Evolutionary conservation across 2,113 vertebrate genomes (phyloP).

Genomic region (Anser brachyrhynchus): DNA sequence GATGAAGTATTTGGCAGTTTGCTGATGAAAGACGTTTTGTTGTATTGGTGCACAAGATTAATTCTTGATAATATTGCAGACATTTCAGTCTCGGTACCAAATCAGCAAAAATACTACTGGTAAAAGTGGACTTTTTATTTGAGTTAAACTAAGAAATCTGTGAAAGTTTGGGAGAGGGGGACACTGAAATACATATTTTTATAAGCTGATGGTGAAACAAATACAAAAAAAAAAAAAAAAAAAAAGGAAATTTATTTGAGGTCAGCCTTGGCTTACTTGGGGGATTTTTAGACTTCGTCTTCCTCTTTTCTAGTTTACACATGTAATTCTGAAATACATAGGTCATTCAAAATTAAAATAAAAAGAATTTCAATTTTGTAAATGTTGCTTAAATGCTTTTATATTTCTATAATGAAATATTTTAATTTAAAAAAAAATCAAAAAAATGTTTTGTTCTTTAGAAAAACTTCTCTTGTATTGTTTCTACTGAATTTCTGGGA

Average conservation of each 20-base stretch:
- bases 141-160: not conserved
- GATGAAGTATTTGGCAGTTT: not conserved
- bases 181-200: not conserved
- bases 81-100: not conserved
- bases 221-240: not conserved
- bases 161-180: accelerated
- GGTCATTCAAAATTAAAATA: not conserved
- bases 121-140: not conserved
- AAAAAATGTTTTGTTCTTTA: not conserved
- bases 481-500: not conserved
- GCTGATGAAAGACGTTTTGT: not conserved
- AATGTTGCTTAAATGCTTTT: not conserved
- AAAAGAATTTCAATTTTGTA: not conserved
- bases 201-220: not conserved
- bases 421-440: not conserved
- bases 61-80: not conserved
- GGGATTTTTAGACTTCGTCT: not conserved
- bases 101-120: not conserved
- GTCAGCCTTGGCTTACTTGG: not conserved
- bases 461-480: not conserved
- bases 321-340: not conserved
- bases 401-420: not conserved
- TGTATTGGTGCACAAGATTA: accelerated
- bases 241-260: not conserved
- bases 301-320: not conserved